phyloP scores from a whole-genome alignment of 2,888 invertebrate species.

The Synergus japonicus region DNA sequence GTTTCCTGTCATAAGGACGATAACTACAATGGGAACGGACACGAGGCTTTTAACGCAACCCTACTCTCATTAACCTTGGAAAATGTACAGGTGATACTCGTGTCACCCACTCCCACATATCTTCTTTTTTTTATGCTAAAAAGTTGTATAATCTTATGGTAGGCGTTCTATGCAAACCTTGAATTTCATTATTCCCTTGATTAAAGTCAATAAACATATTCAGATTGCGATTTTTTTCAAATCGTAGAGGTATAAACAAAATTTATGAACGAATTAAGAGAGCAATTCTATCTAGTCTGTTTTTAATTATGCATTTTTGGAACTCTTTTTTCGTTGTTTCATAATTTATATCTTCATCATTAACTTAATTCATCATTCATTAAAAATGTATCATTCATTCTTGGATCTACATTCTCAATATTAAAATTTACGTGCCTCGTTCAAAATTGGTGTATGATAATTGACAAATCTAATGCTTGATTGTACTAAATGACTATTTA shows the following conservation, averaged over 20 bases:
- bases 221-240: neutral
- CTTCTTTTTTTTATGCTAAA: slow-evolving; percentile 32
- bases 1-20: slow-evolving; percentile 55
- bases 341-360: too few relatives aligned
- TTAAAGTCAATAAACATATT: neutral
- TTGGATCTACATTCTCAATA: too few relatives aligned
- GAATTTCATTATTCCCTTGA: slow-evolving; percentile 13
- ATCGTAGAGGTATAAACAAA: neutral
- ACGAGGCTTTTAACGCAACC: slow-evolving; percentile 57
- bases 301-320: neutral
- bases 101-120: slow-evolving; percentile 36
- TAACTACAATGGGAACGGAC: slow-evolving; percentile 56
- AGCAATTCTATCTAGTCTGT: neutral
- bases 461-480: too few relatives aligned
- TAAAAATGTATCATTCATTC: too few relatives aligned
- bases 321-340: too few relatives aligned
- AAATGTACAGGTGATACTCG: slow-evolving; percentile 35
- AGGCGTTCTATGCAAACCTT: slow-evolving; percentile 35
- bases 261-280: neutral
- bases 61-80: slow-evolving; percentile 40
- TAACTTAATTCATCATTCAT: too few relatives aligned
- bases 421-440: too few relatives aligned
- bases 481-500: neutral
- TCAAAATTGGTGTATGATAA: too few relatives aligned
- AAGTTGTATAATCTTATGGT: slow-evolving; percentile 20